Conservation (phyloP, 1,140 invertebrate genomes). For the Carposina sasakii region DNA sequence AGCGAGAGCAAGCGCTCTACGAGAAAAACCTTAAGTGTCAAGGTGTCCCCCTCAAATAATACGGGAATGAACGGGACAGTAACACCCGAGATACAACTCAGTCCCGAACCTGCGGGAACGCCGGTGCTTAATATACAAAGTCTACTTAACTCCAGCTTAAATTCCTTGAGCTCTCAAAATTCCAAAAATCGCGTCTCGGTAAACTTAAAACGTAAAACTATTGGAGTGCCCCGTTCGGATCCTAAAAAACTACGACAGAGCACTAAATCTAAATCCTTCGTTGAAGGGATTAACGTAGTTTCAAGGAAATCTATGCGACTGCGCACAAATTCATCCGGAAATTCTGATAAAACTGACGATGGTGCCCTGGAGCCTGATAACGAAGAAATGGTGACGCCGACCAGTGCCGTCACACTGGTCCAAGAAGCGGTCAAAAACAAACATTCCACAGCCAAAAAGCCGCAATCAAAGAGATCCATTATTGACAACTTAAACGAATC, state of each 20-base stretch:
- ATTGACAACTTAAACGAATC: constrained; percentile 62
- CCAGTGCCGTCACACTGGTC: constrained; percentile 45
- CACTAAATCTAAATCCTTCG: constrained; percentile 35
- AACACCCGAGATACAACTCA: constrained; percentile 44
- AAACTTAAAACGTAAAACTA: constrained; percentile 34
- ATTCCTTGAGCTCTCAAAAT: constrained; percentile 17
- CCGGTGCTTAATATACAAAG: constrained; percentile 50
- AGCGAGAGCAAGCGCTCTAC: too few species aligned
- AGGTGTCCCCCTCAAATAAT: too few species aligned
- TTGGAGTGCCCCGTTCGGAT: constrained; percentile 19
- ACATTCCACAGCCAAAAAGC: constrained; percentile 67
- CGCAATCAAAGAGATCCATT: constrained; percentile 56
- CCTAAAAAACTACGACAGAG: constrained; percentile 14
- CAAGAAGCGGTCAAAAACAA: constrained; percentile 64
- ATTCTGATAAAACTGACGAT: constrained; percentile 20
- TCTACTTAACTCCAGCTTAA: constrained; percentile 40
- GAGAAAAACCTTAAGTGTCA: too few species aligned
- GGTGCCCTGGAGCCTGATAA: constrained; percentile 21
- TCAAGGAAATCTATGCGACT: constrained; percentile 19
- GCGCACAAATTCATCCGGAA: constrained; percentile 22
- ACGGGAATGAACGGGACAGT: too few species aligned
- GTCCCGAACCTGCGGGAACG: constrained; percentile 40
- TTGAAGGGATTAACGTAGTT: constrained; percentile 11
- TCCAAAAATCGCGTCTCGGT: constrained; percentile 8
- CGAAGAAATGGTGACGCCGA: constrained; percentile 51